Percentiles rank a stretch among this genome's conserved stretches.
Evolutionary conservation across 2,797 vertebrate genomes (phyloP).

Genomic region (Spondyliosoma cantharus): DNA sequence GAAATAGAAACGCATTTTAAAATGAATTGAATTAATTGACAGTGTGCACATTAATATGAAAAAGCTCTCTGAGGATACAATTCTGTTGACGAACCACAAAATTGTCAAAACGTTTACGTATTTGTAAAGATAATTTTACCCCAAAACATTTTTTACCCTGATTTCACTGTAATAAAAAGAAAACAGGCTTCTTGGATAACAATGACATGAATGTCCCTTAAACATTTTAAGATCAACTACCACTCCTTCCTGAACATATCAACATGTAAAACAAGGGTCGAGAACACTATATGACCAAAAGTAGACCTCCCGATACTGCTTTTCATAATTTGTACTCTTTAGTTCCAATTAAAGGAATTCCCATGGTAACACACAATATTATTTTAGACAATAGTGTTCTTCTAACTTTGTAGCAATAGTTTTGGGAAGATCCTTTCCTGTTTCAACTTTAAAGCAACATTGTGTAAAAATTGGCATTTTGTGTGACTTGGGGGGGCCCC

Average conservation of each 20-base stretch:
- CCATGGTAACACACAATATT: neutral
- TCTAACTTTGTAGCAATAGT: neutral
- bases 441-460: neutral
- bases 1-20: neutral
- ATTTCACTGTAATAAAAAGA: neutral
- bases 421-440: neutral
- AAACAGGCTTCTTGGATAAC: neutral
- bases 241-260: neutral
- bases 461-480: too few species aligned
- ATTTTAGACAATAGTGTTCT: neutral
- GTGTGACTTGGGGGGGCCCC: too few species aligned
- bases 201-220: neutral
- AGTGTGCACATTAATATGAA: neutral
- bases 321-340: neutral
- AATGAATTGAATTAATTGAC: neutral
- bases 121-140: neutral
- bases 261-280: neutral
- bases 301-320: neutral
- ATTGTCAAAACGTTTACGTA: neutral
- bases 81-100: neutral
- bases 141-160: neutral
- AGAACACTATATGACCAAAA: constrained; percentile 6
- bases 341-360: neutral
- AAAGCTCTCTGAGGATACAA: neutral
- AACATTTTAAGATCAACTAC: neutral